Evolutionary conservation across 2,113 vertebrate genomes (phyloP), one percentile per base, ranked within the genome.

Genomic region (Tachycineta bicolor): DNA sequence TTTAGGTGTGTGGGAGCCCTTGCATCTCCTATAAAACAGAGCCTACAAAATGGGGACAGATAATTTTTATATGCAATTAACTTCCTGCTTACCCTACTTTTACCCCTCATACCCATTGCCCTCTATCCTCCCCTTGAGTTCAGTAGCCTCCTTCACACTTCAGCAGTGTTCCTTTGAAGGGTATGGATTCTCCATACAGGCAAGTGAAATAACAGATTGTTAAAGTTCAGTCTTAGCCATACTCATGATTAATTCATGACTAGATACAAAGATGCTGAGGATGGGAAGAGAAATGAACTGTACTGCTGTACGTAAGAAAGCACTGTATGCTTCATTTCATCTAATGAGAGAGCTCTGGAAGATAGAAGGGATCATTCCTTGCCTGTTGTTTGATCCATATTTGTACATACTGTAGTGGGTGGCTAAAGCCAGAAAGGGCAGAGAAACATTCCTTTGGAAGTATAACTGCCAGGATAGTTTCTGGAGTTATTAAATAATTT

Each of bases 41-140:
- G 97, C 93, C 78, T 97, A 97, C 94, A 97, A 92, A 96, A 97
- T 96, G 96, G 97, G 94, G 97, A 97, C 97, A 94, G 95, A 97
- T 96, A 90, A 97, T 97, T 98, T 98, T 98, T 97, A 98, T 98
- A 98, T 98, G 98, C 98, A 98, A 98, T 96, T 96, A 95, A 77
- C 97, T 94, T 96, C 97, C 96, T 97, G 33, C 67, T 83, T 96
- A 95, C 84, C 82, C 94, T 90, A 76, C 46, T 96, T 97, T 96
- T 97, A 68, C 21, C 44, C 55, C 18, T 74, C 59, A 44, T 89
- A 83, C 55, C 55, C 17, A 1, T 85, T 93, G 46, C n/a, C 71
- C 41, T 25, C 37, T 88, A 9, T 39, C 56, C 62, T 87, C 58
- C 90, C 89, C 83, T 86, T 94, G 52, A 91, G 58, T 96, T 97